Conservation (phyloP, 2,113 vertebrate genomes). For the Phaethon lepturus region DNA sequence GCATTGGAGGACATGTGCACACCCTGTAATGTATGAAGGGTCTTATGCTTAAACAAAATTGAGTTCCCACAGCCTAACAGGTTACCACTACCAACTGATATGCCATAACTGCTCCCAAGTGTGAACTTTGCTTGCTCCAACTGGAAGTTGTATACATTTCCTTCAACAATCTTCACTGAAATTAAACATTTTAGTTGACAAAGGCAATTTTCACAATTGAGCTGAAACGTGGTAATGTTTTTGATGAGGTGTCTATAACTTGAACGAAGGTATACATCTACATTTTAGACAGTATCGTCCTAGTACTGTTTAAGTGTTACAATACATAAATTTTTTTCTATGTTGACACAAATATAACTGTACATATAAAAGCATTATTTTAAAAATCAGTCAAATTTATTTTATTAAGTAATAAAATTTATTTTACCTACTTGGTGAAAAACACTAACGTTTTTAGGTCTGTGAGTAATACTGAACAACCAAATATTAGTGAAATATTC, state of each 20-base stretch:
- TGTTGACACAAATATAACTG: background rate
- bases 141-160: background rate
- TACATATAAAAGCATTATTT: background rate
- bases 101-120: background rate
- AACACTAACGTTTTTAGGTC: background rate
- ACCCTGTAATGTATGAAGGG: background rate
- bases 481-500: background rate
- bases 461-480: background rate
- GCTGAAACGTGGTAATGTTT: background rate
- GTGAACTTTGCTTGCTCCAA: background rate
- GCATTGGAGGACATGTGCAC: background rate
- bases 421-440: background rate
- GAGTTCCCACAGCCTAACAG: background rate
- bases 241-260: background rate
- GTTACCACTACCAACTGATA: background rate
- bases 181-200: background rate
- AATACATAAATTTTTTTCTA: background rate
- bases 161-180: background rate
- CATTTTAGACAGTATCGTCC: background rate
- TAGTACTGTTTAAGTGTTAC: background rate
- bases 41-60: background rate
- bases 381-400: background rate
- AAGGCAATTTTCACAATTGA: background rate
- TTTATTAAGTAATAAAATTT: background rate
- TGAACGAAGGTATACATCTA: background rate